These are phyloP conservation scores for Pogonocichla stellata DNA, from an alignment of 2,113 vertebrate genomes.

Conservation along the genomic window DNA sequence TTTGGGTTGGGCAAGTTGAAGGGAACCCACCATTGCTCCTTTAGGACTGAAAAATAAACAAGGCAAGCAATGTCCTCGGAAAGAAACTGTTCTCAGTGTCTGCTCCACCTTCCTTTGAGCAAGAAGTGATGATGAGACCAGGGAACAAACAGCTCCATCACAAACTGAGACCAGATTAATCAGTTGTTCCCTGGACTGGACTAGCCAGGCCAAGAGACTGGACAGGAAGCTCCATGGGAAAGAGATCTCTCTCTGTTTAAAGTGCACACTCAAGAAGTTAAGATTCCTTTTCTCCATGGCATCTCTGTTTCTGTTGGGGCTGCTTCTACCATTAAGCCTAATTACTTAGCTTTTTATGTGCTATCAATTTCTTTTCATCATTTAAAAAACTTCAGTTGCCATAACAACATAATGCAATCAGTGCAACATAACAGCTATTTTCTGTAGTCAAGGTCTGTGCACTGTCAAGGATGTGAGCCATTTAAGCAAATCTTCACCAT, in stretches of 20 bases:
- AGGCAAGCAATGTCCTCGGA: neutral
- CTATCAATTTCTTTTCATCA: slow-evolving; percentile 71
- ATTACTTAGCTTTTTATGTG: slow-evolving; percentile 70
- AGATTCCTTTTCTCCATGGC: neutral
- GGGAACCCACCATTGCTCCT: neutral
- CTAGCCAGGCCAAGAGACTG: neutral
- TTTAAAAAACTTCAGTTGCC: slow-evolving; percentile 75
- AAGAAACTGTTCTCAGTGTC: neutral
- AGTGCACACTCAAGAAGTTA: neutral
- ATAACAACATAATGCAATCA: slow-evolving; percentile 76
- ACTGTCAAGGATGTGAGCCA: slow-evolving; percentile 67
- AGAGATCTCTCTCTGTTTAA: neutral
- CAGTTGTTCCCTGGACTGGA: neutral
- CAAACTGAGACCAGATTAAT: neutral
- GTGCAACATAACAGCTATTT: slow-evolving; percentile 65
- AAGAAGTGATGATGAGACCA: fast-evolving
- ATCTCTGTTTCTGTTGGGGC: slow-evolving; percentile 32
- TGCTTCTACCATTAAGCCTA: slow-evolving; percentile 55
- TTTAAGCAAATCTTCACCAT: slow-evolving; percentile 67
- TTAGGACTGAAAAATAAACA: neutral
- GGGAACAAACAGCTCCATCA: neutral
- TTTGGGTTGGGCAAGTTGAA: neutral
- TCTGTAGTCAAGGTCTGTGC: slow-evolving; percentile 62
- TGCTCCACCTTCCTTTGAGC: neutral
- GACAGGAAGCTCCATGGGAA: neutral